A percentile compares a stretch with the other conserved stretches of the same genome.
Conservation (phyloP, 2,888 invertebrate genomes). For the Panopea generosa region DNA sequence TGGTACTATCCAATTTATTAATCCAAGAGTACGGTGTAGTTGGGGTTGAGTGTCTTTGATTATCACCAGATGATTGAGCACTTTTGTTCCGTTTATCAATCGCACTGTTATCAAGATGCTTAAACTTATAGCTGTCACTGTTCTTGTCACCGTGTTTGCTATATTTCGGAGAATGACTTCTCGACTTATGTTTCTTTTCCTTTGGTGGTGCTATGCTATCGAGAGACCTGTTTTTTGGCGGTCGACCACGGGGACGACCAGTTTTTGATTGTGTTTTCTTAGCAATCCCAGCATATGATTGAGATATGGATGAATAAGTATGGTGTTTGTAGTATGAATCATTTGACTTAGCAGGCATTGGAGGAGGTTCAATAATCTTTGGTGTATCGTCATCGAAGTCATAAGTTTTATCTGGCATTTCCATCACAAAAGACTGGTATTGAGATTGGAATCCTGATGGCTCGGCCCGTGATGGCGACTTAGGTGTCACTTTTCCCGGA, state of each 20-base stretch:
- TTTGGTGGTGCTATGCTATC: slow-evolving; percentile 36
- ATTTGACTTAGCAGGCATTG: slow-evolving; percentile 11
- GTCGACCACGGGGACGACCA: slow-evolving; percentile 53
- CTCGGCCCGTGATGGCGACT: slow-evolving; percentile 40
- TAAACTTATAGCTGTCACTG: slow-evolving; percentile 23
- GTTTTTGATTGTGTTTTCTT: slow-evolving; percentile 32
- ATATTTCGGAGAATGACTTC: slow-evolving; percentile 61
- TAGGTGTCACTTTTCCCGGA: slow-evolving; percentile 32
- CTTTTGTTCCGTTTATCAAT: slow-evolving; percentile 12
- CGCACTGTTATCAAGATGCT: background rate
- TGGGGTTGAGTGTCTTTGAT: slow-evolving; percentile 8
- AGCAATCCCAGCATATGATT: slow-evolving; percentile 4
- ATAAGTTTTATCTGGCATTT: slow-evolving; percentile 52
- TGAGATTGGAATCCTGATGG: slow-evolving; percentile 55
- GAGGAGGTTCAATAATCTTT: slow-evolving; percentile 8
- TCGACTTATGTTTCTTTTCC: slow-evolving; percentile 58
- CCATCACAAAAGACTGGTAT: slow-evolving; percentile 60
- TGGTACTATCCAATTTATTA: slow-evolving; percentile 40
- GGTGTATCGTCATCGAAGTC: slow-evolving; percentile 40
- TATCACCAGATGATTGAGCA: background rate
- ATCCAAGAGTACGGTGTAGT: slow-evolving; percentile 46
- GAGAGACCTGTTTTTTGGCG: slow-evolving; percentile 49
- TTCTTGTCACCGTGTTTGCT: slow-evolving; percentile 38
- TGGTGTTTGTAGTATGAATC: slow-evolving; percentile 19
- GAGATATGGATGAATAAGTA: slow-evolving; percentile 1